Evolutionary conservation across 2,888 invertebrate genomes (phyloP).

Genomic region (Timandra comae): DNA sequence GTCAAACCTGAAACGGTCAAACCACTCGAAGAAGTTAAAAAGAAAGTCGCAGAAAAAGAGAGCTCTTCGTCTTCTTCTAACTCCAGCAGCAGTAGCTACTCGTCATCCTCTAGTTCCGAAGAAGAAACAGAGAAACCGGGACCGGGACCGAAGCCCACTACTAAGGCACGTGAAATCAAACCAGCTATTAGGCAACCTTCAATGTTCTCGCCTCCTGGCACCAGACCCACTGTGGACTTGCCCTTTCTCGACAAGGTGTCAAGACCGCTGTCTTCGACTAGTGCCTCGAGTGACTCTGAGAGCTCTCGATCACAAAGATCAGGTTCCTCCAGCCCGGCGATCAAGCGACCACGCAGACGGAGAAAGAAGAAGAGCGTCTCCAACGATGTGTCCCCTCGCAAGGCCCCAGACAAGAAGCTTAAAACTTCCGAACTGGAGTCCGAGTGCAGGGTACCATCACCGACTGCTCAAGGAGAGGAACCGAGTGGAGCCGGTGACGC

Average conservation of each 20-base stretch:
- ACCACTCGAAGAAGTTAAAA: conserved; percentile 57
- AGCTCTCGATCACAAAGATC: conserved; percentile 58
- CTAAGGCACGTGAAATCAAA: conserved; percentile 65
- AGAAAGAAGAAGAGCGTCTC: conserved; percentile 58
- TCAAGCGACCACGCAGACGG: conserved; percentile 60
- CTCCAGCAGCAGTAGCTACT: conserved; percentile 76
- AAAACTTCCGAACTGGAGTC: conserved; percentile 89
- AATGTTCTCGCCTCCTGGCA: conserved; percentile 63
- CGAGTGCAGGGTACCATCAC: conserved; percentile 83
- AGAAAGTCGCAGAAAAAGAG: conserved; percentile 46
- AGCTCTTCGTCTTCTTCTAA: conserved; percentile 74
- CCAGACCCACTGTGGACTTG: conserved; percentile 80
- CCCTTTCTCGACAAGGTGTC: conserved; percentile 88
- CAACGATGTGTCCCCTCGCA: conserved; percentile 65
- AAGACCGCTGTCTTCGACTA: conserved; percentile 80
- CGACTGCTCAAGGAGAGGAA: conserved; percentile 87
- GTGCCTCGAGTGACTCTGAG: conserved; percentile 79
- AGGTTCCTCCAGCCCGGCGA: conserved; percentile 57
- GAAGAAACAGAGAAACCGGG: conserved; percentile 58
- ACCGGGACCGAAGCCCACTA: conserved; percentile 52
- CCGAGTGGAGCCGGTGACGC: conserved; percentile 65
- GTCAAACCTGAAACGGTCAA: conserved; percentile 45
- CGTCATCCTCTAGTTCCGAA: conserved; percentile 79
- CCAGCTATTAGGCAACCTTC: conserved; percentile 50
- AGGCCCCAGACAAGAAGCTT: conserved; percentile 88